Evolutionary conservation across 2,113 vertebrate species (phyloP).

Genomic region (Collichthys lucidus): DNA sequence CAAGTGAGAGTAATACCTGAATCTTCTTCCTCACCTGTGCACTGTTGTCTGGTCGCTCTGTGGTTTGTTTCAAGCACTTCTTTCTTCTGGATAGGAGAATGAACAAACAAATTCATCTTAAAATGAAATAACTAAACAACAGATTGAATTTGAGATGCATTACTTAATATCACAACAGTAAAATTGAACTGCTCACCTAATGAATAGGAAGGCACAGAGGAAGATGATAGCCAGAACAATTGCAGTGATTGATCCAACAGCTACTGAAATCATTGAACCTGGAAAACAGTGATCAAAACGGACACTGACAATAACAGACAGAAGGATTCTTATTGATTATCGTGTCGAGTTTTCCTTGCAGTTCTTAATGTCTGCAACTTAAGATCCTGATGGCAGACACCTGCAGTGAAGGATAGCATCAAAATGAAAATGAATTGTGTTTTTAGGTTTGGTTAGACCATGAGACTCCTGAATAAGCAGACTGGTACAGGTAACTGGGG

Average conservation of each 20-base stretch:
- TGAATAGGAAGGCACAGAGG: not conserved
- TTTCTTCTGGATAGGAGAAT: not conserved
- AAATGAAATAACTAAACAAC: not conserved
- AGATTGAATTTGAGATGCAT: not conserved
- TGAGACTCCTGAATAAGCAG: too few species aligned
- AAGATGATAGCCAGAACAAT: slow-evolving; percentile 11
- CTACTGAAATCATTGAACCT: slow-evolving; percentile 23
- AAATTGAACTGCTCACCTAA: slow-evolving; percentile 22
- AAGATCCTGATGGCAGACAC: too few species aligned
- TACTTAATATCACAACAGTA: not conserved
- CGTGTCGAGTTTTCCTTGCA: too few species aligned
- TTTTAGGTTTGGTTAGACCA: too few species aligned
- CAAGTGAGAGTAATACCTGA: not conserved
- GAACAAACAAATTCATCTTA: not conserved
- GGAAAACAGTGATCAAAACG: not conserved
- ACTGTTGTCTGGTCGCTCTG: not conserved
- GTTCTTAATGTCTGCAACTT: too few species aligned
- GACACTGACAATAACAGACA: not conserved
- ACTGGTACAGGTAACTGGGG: too few species aligned
- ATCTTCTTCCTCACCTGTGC: slow-evolving; percentile 36
- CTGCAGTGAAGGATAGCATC: too few species aligned
- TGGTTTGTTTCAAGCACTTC: not conserved
- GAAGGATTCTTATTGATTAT: not conserved
- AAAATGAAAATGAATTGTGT: too few species aligned
- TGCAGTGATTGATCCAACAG: not conserved